Evolutionary conservation across 2,113 vertebrate species (phyloP), one percentile per base, ranked within the genome.

Genomic region (Furnarius figulus): DNA sequence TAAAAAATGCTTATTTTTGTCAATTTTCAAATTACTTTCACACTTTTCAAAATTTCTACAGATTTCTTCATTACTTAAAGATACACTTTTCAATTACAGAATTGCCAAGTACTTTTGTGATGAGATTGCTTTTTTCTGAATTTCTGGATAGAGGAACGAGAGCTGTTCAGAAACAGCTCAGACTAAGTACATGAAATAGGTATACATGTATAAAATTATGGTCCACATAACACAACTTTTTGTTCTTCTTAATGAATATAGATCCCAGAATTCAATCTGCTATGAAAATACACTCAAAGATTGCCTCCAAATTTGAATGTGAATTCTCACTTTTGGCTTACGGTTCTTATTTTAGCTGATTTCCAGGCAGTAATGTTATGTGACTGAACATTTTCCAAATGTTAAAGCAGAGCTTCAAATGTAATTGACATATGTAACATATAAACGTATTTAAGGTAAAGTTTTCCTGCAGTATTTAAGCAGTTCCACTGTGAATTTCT

Each of bases 381-480:
- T 53, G 31, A 81, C 16, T 14, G 22, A 88, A 61, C 5, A 12
- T 28, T 65, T 78, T 6, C 0, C 1, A 73, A 70, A 80, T 46
- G 14, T 21, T 70, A 67, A 70, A 53, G 50, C 10, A 55, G 31
- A 42, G 25, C 58, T 70, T 65, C 21, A 85, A 55, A 33, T 14
- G 9, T 24, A 42, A 49, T 3, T 24, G 16, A 55, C 46, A 23
- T 0, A 1, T 1, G 0, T 15, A 63, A 81, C 4, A 27, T 28
- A 42, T 6, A 1, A 92, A 53, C 0, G 0, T 13, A 40, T 50
- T 82, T 40, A 74, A 53, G n/a, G 30, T 63, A 46, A 58, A 7
- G 12, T n/a, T 78, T 74, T 58, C 22, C 19, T 56, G 46, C 3
- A 71, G 12, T n/a, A 61, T 61, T 83, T 61, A n/a, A 25, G 5